Conservation (phyloP, 2,113 vertebrate species). For the Rhagologus leucostigma region DNA sequence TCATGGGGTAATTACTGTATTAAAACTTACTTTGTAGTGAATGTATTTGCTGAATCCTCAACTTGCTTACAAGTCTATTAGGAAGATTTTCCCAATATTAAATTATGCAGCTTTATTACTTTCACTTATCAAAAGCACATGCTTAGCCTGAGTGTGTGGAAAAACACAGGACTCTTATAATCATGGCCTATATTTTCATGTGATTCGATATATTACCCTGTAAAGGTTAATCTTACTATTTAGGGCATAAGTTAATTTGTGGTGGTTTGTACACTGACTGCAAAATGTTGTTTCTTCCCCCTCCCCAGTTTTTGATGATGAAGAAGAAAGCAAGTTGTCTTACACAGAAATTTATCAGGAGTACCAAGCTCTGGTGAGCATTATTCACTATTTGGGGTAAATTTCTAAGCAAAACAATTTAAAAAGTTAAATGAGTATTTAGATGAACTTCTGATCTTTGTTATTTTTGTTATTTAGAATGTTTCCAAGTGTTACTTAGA, state of each 20-base stretch:
- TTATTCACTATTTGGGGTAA: background rate
- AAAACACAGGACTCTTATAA: background rate
- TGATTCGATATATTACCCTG: background rate
- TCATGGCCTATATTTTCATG: background rate
- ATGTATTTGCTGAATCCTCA: background rate
- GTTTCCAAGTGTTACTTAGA: background rate
- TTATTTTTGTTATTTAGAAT: background rate
- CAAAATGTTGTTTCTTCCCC: background rate
- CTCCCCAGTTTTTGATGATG: slow-evolving; percentile 91
- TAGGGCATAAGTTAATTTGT: background rate
- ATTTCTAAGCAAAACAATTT: background rate
- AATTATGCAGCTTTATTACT: background rate
- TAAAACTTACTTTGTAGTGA: background rate
- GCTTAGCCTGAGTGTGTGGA: background rate
- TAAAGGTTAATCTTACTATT: background rate
- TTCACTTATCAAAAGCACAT: background rate
- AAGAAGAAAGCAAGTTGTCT: slow-evolving; percentile 95
- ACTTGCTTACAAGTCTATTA: background rate
- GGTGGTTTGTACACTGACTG: background rate
- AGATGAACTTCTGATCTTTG: background rate
- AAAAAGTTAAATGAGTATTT: background rate
- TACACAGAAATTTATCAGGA: slow-evolving; percentile 97
- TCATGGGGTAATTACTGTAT: background rate
- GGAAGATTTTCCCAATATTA: background rate
- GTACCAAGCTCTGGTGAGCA: slow-evolving; percentile 93